phyloP scores from a whole-genome alignment of 2,797 vertebrate genomes.

The Hippocampus kuda region DNA sequence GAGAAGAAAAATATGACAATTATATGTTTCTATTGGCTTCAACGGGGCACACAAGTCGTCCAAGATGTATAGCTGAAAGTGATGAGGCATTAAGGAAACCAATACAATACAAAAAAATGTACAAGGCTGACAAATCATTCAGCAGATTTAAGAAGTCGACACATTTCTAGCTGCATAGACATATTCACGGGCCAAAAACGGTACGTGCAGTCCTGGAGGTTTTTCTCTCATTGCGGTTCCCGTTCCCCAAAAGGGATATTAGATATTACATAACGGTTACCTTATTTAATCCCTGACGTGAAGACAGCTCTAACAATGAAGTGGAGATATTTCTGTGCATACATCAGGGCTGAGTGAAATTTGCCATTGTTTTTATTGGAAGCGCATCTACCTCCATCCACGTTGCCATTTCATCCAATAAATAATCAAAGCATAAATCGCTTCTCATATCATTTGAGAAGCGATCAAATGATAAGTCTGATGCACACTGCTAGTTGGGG shows the following conservation, averaged over 20 bases:
- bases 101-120: background rate
- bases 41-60: background rate
- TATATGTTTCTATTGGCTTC: background rate
- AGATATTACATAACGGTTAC: background rate
- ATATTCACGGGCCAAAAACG: background rate
- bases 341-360: background rate
- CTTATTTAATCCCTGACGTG: background rate
- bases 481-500: background rate
- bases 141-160: background rate
- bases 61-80: background rate
- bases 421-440: background rate
- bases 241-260: slow-evolving; percentile 1
- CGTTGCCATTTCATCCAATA: background rate
- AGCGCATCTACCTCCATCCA: background rate
- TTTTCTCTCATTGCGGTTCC: slow-evolving; percentile 10
- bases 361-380: background rate
- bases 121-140: background rate
- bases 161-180: background rate
- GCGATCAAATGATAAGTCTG: no score
- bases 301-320: background rate
- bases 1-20: background rate
- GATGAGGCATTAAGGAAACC: background rate
- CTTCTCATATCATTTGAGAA: background rate
- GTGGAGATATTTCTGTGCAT: background rate
- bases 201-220: background rate